Conservation (phyloP, 1,140 invertebrate genomes). For the Danaus plexippus region DNA sequence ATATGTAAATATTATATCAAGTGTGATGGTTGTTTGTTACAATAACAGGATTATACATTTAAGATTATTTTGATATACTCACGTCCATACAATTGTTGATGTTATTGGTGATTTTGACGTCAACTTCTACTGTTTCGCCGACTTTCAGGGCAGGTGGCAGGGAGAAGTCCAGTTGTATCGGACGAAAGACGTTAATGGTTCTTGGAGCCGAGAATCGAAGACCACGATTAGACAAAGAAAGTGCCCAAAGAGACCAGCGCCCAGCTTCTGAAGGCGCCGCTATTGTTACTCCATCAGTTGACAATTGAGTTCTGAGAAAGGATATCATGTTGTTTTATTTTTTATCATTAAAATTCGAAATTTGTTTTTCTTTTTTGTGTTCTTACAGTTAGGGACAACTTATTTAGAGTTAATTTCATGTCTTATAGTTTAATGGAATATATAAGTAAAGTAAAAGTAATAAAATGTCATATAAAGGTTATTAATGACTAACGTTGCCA, state of each 20-base stretch:
- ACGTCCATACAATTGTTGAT: constrained; percentile 79
- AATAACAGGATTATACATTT: not conserved
- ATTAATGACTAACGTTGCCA: no score
- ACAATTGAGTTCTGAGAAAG: constrained; percentile 43
- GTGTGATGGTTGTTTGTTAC: not conserved
- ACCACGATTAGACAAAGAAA: constrained; percentile 69
- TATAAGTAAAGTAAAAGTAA: no score
- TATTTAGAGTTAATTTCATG: no score
- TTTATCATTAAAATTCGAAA: no score
- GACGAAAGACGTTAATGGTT: constrained; percentile 73
- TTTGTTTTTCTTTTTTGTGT: no score
- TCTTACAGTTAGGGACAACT: no score
- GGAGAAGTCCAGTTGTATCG: constrained; percentile 73
- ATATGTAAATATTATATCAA: constrained; percentile 4
- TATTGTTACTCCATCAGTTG: constrained; percentile 71
- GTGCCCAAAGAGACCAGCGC: constrained; percentile 74
- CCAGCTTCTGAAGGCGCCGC: constrained; percentile 73
- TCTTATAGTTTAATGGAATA: no score
- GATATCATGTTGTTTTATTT: not conserved
- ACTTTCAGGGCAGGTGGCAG: constrained; percentile 73
- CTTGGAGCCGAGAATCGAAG: constrained; percentile 73
- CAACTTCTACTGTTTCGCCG: constrained; percentile 75
- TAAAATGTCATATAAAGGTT: no score
- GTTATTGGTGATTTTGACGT: constrained; percentile 77
- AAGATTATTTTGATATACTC: constrained; percentile 45